Evolutionary conservation across 2,113 vertebrate genomes (phyloP).

Genomic region (Nycticryphes semicollaris): DNA sequence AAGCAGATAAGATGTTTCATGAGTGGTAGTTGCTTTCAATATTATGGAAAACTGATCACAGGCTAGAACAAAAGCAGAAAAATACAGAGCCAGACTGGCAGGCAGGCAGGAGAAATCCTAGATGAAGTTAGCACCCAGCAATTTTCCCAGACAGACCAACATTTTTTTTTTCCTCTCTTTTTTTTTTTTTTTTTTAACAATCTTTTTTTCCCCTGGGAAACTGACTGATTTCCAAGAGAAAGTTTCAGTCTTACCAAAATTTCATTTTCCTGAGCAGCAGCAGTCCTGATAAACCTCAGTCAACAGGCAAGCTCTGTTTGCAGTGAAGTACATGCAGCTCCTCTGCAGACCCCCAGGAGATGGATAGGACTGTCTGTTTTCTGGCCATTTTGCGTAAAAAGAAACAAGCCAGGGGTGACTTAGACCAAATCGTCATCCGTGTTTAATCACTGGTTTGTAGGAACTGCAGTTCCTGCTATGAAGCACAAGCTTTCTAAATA

Average conservation of each 20-base stretch:
- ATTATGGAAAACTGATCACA: neutral
- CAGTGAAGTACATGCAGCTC: neutral
- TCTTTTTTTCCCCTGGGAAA: neutral
- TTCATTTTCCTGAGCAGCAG: neutral
- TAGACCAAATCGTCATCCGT: neutral
- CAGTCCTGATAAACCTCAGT: neutral
- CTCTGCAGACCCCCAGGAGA: neutral
- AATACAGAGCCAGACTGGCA: neutral
- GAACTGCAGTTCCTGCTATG: neutral
- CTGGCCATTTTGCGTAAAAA: neutral
- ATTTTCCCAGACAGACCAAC: neutral
- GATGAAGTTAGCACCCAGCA: neutral
- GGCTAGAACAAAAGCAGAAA: neutral
- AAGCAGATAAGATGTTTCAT: constrained; percentile 33
- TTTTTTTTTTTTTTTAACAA: neutral
- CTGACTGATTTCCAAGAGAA: neutral
- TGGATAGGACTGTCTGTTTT: neutral
- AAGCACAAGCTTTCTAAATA: neutral
- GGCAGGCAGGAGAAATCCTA: neutral
- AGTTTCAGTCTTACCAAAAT: neutral
- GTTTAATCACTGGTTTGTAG: neutral
- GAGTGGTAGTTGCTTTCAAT: neutral
- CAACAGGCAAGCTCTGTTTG: neutral
- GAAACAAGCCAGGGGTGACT: neutral
- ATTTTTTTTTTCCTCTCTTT: neutral